Base-by-base conservation (phyloP, 2,113 vertebrate species). In the Sardina pilchardus region DNA sequence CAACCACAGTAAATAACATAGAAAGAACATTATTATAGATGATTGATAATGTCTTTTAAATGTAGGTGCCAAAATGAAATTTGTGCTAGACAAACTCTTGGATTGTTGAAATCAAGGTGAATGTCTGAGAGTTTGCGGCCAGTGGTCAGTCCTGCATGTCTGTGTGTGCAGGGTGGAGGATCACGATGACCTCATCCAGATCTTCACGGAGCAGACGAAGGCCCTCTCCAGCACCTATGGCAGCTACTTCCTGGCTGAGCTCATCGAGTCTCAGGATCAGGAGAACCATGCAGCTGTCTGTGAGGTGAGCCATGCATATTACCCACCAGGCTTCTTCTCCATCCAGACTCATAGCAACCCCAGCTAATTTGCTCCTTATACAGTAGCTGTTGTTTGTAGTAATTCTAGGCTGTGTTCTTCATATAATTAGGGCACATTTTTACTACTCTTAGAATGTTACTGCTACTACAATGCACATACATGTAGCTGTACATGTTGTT, bases 161-260 rank as follows among this genome's bases (percentile, higher is more conserved):
- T 30, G 24, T 89, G 6, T 92, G 85, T 90, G 71, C 92, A 99
- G 98, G 92, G 91, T 97, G 19, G 96, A 97, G 90, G 98, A 99
- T 89, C 94, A 96, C 1, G 96, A 97, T 14, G 96, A 97, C 88
- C 93, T 99, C 81, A 89, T 94, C 89, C 86, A 88, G 17, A 88
- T 98, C 30, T 94, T 96, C 89, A 81, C 90, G 4, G 90, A 63
- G 82, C 93, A 96, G 53, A 94, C 88, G n/a, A 91, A 90, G 30
- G 81, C 89, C 12, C 89, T 94, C 88, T 93, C 89, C 36, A 84
- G 89, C 83, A 90, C 36, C 0, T 93, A 94, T 0, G 94, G 91
- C 0, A 94, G 96, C 0, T 95, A 93, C 93, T 93, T 94, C 82
- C 92, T 97, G 89, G 89, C 92, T 36, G 95, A 97, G 50, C 89